A percentile compares a stretch with the other conserved stretches of the same genome.
Conservation (phyloP, 2,888 invertebrate species). For the Campoplex capitator region DNA sequence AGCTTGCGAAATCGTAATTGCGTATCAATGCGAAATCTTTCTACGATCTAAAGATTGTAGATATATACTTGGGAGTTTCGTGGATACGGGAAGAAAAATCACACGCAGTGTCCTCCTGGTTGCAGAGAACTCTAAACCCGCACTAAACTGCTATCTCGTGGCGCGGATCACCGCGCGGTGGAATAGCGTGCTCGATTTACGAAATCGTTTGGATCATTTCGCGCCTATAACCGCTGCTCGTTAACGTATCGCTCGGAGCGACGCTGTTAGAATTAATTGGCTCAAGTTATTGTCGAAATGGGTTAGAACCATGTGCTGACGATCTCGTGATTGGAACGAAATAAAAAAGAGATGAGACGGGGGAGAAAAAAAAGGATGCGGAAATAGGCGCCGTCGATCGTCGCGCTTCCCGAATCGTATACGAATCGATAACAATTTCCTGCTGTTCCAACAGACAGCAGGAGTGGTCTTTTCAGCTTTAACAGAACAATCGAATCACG, state of each 20-base stretch:
- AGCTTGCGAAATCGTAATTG: background rate
- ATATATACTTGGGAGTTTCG: background rate
- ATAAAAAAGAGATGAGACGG: constrained; percentile 20
- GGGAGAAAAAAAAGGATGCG: constrained; percentile 45
- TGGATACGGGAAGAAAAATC: background rate
- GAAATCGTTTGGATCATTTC: constrained; percentile 61
- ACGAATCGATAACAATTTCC: constrained; percentile 23
- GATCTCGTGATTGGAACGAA: background rate
- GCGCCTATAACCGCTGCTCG: background rate
- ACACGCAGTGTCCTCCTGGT: background rate
- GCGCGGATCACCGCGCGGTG: background rate
- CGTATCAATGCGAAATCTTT: constrained; percentile 5
- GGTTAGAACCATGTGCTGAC: constrained; percentile 18
- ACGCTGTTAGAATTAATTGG: constrained; percentile 44
- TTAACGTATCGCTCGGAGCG: constrained; percentile 24
- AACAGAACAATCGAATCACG: constrained; percentile 5
- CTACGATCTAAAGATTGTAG: background rate
- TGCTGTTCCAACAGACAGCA: background rate
- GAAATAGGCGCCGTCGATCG: constrained; percentile 57
- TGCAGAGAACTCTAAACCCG: background rate
- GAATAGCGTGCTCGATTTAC: constrained; percentile 45
- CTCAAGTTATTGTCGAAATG: constrained; percentile 35
- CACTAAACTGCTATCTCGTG: background rate
- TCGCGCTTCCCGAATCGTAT: constrained; percentile 58
- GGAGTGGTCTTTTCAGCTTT: constrained; percentile 57